phyloP scores from a whole-genome alignment of 1,140 invertebrate species.

The Telenomus remus region DNA sequence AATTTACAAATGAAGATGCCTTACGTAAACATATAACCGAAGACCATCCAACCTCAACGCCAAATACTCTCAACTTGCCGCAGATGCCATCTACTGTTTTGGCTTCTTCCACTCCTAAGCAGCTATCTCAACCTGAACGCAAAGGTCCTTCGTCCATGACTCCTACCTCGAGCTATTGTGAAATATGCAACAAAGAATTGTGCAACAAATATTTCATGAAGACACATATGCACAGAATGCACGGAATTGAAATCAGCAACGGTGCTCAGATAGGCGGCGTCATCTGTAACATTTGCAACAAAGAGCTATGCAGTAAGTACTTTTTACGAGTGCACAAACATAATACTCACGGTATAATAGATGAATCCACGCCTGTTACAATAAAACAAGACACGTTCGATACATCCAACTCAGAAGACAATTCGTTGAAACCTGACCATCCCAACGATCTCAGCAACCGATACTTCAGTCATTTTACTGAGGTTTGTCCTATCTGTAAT shows the following conservation, averaged over 20 bases:
- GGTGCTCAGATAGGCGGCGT: constrained; percentile 93
- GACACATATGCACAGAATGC: constrained; percentile 99
- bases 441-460: constrained; percentile 78
- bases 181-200: constrained; percentile 99
- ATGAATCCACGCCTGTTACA: constrained; percentile 76
- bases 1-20: constrained; percentile 75
- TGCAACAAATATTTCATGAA: constrained; percentile 99
- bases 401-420: constrained; percentile 71
- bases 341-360: constrained; percentile 96
- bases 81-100: constrained; percentile 24
- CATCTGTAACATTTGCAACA: constrained; percentile 97
- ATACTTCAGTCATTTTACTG: constrained; percentile 84
- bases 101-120: constrained; percentile 42
- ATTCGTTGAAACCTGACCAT: constrained; percentile 75
- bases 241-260: constrained; percentile 96
- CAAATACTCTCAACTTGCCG: constrained; percentile 46
- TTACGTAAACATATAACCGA: constrained; percentile 79
- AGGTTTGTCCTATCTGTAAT: constrained; percentile 90
- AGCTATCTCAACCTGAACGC: constrained; percentile 58
- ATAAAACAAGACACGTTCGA: constrained; percentile 64
- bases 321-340: constrained; percentile 97
- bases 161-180: constrained; percentile 93
- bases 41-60: constrained; percentile 71
- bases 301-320: constrained; percentile 98
- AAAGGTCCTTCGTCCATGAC: constrained; percentile 73